phyloP scores from a whole-genome alignment of 2,113 vertebrate species.

The Pteropus alecto region DNA sequence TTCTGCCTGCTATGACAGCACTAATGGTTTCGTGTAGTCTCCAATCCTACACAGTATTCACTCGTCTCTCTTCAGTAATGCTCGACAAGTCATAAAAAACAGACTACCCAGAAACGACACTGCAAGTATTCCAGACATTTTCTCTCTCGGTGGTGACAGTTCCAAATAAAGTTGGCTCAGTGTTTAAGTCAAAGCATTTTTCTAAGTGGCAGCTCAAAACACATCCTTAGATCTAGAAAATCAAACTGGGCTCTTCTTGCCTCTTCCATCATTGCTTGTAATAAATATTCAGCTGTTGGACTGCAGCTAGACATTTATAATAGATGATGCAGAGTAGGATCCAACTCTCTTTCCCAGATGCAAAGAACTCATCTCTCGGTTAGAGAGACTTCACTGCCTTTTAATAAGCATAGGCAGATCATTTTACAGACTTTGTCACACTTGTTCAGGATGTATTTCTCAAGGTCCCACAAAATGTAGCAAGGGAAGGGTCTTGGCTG shows the following conservation, averaged over 20 bases:
- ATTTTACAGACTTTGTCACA: constrained; percentile 32
- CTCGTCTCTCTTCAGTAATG: constrained; percentile 45
- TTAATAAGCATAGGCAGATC: constrained; percentile 33
- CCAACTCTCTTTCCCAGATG: constrained; percentile 53
- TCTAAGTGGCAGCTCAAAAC: constrained; percentile 39
- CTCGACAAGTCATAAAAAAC: constrained; percentile 54
- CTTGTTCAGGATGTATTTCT: constrained; percentile 50
- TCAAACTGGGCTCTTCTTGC: constrained; percentile 24
- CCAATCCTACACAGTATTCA: background rate
- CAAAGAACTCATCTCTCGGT: constrained; percentile 43
- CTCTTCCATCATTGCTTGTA: constrained; percentile 47
- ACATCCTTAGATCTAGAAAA: constrained; percentile 60
- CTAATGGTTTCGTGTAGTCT: constrained; percentile 35
- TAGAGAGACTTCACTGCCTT: constrained; percentile 43
- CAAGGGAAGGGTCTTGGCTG: background rate
- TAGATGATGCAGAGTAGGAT: constrained; percentile 34
- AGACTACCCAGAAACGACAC: constrained; percentile 63
- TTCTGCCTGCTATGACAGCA: constrained; percentile 54
- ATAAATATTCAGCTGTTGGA: constrained; percentile 61
- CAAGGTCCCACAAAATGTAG: background rate
- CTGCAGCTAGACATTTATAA: constrained; percentile 32
- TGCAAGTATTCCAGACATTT: constrained; percentile 55
- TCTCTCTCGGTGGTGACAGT: constrained; percentile 70
- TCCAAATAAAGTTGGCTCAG: constrained; percentile 68
- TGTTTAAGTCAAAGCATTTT: constrained; percentile 60